Evolutionary conservation across 2,888 invertebrate genomes (phyloP).

Genomic region (Polyommatus iphigenia): DNA sequence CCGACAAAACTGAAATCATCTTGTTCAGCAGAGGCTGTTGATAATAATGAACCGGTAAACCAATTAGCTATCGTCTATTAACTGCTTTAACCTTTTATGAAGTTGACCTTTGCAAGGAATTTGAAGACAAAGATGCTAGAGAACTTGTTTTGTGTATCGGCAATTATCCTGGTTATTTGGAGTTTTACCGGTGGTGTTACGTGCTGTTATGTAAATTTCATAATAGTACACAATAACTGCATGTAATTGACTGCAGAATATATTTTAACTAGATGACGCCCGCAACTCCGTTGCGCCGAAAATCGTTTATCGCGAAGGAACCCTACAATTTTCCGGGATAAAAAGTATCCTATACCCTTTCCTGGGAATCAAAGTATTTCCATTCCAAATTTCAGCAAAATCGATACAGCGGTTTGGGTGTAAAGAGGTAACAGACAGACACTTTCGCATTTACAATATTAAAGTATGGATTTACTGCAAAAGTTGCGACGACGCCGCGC

Average conservation of each 20-base stretch:
- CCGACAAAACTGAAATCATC: not conserved
- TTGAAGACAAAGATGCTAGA: conserved; percentile 19
- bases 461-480: not conserved
- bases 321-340: too few relatives aligned
- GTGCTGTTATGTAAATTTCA: not conserved
- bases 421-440: too few relatives aligned
- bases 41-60: not conserved
- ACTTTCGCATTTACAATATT: too few relatives aligned
- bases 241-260: not conserved
- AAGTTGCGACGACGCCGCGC: not conserved
- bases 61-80: conserved; percentile 6
- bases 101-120: conserved; percentile 8
- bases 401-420: too few relatives aligned
- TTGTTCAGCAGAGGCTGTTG: not conserved
- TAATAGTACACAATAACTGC: conserved; percentile 11
- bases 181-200: conserved; percentile 10
- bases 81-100: conserved; percentile 3
- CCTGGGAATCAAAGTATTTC: too few relatives aligned
- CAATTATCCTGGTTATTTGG: not conserved
- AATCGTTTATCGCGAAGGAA: too few relatives aligned
- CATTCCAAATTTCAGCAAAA: too few relatives aligned
- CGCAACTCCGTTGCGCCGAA: too few relatives aligned
- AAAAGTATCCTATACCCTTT: too few relatives aligned
- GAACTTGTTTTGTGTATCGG: not conserved
- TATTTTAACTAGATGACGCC: not conserved